Conservation (phyloP, 2,888 invertebrate genomes). For the Brenthis hecate region DNA sequence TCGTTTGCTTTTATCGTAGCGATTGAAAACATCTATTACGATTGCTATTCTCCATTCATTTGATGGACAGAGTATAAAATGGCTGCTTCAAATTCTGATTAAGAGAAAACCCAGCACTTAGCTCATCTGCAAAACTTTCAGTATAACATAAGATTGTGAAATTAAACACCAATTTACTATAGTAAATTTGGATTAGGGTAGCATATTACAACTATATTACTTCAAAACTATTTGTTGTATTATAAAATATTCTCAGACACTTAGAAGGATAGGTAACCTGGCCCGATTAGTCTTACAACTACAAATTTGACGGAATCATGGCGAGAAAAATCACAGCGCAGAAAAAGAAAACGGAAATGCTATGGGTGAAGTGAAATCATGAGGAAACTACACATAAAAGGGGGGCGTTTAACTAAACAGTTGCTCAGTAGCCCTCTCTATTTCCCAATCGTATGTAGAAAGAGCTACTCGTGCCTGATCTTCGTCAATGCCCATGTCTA, state of each 20-base stretch:
- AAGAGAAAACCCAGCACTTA: no score
- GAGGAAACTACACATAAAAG: constrained; percentile 18
- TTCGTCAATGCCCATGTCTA: constrained; percentile 97
- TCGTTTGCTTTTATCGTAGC: no score
- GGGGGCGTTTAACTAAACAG: constrained; percentile 61
- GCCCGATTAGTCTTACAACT: neutral
- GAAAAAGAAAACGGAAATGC: constrained; percentile 7
- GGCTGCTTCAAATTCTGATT: no score
- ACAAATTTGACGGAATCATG: neutral
- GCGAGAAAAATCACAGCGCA: constrained; percentile 1
- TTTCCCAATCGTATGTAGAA: constrained; percentile 95
- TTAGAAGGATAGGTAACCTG: neutral
- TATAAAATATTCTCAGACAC: neutral
- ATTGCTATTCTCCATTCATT: no score
- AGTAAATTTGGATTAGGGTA: no score
- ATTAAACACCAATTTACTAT: no score
- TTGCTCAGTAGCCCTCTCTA: constrained; percentile 94
- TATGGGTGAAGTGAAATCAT: neutral
- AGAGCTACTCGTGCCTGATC: constrained; percentile 94
- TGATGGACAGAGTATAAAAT: no score
- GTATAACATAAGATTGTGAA: no score
- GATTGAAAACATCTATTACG: no score
- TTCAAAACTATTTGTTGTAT: constrained; percentile 7
- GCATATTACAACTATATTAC: neutral
- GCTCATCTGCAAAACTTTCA: no score